Evolutionary conservation across 2,113 vertebrate genomes (phyloP).

Genomic region (Ptyas mucosa): DNA sequence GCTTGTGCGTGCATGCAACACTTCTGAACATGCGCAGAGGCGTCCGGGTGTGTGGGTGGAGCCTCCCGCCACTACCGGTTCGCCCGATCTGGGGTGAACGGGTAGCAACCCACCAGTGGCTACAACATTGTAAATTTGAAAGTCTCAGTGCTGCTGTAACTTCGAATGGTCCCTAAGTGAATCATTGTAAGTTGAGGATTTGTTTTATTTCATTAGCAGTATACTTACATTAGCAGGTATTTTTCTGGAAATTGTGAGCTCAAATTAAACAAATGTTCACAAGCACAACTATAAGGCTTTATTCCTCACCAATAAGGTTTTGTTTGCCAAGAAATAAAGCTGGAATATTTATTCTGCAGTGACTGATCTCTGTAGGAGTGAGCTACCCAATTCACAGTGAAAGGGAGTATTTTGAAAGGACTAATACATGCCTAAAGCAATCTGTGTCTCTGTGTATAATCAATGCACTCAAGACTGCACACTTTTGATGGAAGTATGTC

Average conservation of each 20-base stretch:
- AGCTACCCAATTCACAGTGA: background rate
- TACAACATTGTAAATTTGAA: too few relatives aligned
- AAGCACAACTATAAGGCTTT: background rate
- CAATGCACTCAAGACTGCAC: background rate
- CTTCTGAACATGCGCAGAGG: too few relatives aligned
- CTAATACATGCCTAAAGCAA: background rate
- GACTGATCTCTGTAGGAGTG: background rate
- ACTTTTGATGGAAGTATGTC: background rate
- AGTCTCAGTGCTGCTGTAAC: background rate
- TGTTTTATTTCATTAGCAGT: background rate
- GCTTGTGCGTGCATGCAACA: too few relatives aligned
- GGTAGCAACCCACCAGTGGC: too few relatives aligned
- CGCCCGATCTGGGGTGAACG: too few relatives aligned
- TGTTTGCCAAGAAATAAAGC: background rate
- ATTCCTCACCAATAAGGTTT: background rate
- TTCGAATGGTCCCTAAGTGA: background rate
- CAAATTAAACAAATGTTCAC: background rate
- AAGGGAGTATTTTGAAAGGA: background rate
- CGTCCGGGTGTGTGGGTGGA: rapidly evolving
- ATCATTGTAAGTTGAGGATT: background rate
- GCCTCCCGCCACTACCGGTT: too few relatives aligned
- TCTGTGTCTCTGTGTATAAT: background rate
- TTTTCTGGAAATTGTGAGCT: background rate
- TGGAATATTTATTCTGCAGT: background rate
- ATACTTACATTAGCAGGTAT: background rate